Evolutionary conservation across 92 coral and sea anemone genomes (phyloP).

Genomic region (Epizoanthus rinbou): DNA sequence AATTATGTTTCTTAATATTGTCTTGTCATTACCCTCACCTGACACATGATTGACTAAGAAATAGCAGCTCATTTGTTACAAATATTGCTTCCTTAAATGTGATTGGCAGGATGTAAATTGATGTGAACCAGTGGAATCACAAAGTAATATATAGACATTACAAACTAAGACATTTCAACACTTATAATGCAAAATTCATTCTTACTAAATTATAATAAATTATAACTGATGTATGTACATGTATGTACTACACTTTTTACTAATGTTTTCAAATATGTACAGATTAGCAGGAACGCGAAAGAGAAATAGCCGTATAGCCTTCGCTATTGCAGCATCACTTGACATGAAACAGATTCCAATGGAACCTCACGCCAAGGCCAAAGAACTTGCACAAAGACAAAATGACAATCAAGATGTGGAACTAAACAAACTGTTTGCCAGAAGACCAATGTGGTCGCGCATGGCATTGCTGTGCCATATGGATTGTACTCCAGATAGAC

Average conservation of each 20-base stretch:
- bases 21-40: too few species aligned
- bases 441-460: constrained; percentile 93
- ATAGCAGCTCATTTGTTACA: too few species aligned
- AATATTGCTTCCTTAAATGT: too few species aligned
- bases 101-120: too few species aligned
- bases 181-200: too few species aligned
- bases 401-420: constrained; percentile 67
- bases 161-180: too few species aligned
- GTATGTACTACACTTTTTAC: not conserved
- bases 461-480: constrained; percentile 74
- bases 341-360: constrained; percentile 64
- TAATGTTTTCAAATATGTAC: not conserved
- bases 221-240: too few species aligned
- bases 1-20: too few species aligned
- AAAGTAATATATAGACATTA: too few species aligned
- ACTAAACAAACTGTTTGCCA: constrained; percentile 74
- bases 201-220: too few species aligned
- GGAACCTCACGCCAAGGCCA: constrained; percentile 71
- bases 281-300: constrained; percentile 51
- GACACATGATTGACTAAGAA: too few species aligned
- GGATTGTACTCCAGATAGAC: constrained; percentile 42
- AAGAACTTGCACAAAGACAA: constrained; percentile 46
- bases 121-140: too few species aligned
- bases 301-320: constrained; percentile 67
- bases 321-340: constrained; percentile 67